A percentile compares a stretch with the other conserved stretches of the same genome.
These are phyloP conservation scores for Hoplodrina blanda DNA, from an alignment of 2,888 invertebrate genomes.

Conservation along the genomic window DNA sequence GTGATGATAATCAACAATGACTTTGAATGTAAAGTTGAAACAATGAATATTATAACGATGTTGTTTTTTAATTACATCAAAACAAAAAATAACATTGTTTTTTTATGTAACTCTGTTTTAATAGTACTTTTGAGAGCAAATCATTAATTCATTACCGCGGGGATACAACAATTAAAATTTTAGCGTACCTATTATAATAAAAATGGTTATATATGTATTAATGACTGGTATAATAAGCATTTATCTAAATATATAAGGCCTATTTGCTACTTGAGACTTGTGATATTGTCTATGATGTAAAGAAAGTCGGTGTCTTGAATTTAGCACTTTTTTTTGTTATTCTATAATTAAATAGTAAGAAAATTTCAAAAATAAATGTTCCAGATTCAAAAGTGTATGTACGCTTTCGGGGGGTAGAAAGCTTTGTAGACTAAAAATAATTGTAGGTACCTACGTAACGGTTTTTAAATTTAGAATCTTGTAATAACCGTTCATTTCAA, in stretches of 20 bases:
- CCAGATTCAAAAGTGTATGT: neutral
- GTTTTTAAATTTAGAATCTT: neutral
- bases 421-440: neutral
- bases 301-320: neutral
- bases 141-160: too few species aligned
- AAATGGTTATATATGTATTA: constrained; percentile 11
- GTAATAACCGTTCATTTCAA: too few species aligned
- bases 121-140: too few species aligned
- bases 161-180: too few species aligned
- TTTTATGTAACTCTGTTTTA: too few species aligned
- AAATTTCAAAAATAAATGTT: neutral
- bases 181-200: neutral
- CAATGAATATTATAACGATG: too few species aligned
- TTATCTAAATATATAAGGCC: constrained; percentile 42
- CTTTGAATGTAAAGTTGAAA: too few species aligned
- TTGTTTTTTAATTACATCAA: too few species aligned
- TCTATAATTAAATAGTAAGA: neutral
- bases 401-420: neutral
- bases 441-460: neutral
- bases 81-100: too few species aligned
- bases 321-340: neutral
- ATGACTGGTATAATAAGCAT: constrained; percentile 45
- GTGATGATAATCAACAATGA: too few species aligned
- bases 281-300: constrained; percentile 26
- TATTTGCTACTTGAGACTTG: constrained; percentile 47